Evolutionary conservation across 2,888 invertebrate species (phyloP), one percentile per base, ranked within the genome.

Genomic region (Beris chalybata): DNA sequence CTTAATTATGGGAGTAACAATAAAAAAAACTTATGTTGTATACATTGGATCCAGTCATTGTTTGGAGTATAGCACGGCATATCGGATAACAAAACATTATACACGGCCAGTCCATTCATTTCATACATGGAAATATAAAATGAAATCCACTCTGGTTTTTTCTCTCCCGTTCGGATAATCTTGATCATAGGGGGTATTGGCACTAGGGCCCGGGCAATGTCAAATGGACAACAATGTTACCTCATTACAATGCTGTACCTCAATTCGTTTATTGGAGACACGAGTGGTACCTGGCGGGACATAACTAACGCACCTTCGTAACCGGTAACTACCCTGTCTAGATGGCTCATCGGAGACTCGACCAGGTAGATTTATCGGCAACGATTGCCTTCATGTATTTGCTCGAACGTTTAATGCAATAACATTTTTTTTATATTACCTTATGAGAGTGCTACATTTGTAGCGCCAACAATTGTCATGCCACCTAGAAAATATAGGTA

Each of bases 1-100:
- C 57, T 57, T 65, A 65, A 65, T 65, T 57, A 65, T 65, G 65
- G 50, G 65, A 56, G 65, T 56, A 54, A 22, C 55, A 56, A 55
- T 15, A 48, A 13, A 30, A 47, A 48, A 4, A n/a, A 11, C 47
- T 29, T 47, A 2, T 38, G 22, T 11, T 47, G 58, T 45, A n/a
- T 45, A 11, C 38, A n/a, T 22, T 4, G 15, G 50, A 7, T 30
- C 47, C 12, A 59, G 38, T 43, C 50, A 22, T 38, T 38, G 43
- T 61, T n/a, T 22, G 52, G 15, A 45, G 57, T 15, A 30, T 30
- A 9, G 45, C 45, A 45, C 48, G 31, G 38, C 47, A 59, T 59
- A 59, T 59, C 59, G 13, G 48, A 59, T 61, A 61, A 52, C 61
- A 61, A 22, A 59, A 31, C 15, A 59, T 59, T 50, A 52, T 52